Conservation (phyloP, 2,113 vertebrate genomes). For the Carlito syrichta region DNA sequence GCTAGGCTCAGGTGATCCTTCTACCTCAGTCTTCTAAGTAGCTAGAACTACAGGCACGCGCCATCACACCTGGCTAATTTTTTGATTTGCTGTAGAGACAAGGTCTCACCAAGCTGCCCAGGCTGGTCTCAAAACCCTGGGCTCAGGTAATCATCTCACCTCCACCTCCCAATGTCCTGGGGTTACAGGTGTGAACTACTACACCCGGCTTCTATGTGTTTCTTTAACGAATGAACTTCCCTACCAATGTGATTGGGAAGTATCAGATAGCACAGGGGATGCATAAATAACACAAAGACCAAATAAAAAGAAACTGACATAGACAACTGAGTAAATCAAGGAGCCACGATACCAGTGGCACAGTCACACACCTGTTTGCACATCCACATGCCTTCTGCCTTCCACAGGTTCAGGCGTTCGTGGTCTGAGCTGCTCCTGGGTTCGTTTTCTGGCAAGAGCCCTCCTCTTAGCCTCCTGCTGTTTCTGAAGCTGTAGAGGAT, state of each 20-base stretch:
- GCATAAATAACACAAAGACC: not conserved
- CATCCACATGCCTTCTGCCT: conserved; percentile 85
- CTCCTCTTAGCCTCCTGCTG: conserved; percentile 81
- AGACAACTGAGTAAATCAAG: not conserved
- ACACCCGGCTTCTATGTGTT: not conserved
- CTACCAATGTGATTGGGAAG: not conserved
- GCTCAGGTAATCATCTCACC: not conserved
- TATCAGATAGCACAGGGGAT: not conserved
- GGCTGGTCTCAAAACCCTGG: not conserved
- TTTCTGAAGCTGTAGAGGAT: conserved; percentile 80
- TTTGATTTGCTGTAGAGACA: not conserved
- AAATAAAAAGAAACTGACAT: not conserved
- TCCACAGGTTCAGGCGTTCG: conserved; percentile 85
- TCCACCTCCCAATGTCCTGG: not conserved
- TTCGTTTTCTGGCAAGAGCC: conserved; percentile 74
- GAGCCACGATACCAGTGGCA: rapidly evolving
- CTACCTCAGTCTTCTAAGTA: not conserved
- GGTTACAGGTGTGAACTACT: not conserved
- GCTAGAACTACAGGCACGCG: not conserved
- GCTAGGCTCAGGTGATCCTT: not conserved
- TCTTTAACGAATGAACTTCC: not conserved
- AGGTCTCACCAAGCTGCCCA: not conserved
- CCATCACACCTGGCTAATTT: not conserved
- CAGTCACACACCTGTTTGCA: conserved; percentile 90
- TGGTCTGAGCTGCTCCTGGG: conserved; percentile 75